Evolutionary conservation across 2,113 vertebrate species (phyloP).

Genomic region (Chionodraco myersi): DNA sequence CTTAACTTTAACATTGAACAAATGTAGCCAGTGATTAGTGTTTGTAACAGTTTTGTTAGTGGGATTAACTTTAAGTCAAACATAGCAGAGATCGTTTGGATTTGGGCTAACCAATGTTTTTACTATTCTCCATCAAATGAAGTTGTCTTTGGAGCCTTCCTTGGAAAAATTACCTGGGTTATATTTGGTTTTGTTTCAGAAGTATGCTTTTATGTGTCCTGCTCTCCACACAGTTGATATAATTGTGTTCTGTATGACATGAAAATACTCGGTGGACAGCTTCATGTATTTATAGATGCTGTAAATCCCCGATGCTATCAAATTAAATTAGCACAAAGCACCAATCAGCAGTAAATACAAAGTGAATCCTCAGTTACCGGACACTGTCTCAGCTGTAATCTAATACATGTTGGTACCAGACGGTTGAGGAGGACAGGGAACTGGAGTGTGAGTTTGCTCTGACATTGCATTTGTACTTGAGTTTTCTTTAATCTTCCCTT

Average conservation of each 20-base stretch:
- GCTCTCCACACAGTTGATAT: constrained; percentile 7
- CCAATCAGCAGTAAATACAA: background rate
- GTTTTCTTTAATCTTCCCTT: too few species aligned
- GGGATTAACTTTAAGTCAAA: background rate
- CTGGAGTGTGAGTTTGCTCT: constrained; percentile 35
- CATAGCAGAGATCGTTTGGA: background rate
- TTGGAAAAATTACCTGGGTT: background rate
- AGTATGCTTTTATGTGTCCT: background rate
- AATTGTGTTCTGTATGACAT: constrained; percentile 5
- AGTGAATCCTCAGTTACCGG: constrained; percentile 7
- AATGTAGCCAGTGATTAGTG: background rate
- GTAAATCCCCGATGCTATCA: constrained; percentile 13
- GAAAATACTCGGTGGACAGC: constrained; percentile 16
- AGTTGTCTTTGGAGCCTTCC: constrained; percentile 10
- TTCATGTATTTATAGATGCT: constrained; percentile 35
- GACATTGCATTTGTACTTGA: constrained; percentile 2
- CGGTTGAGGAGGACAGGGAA: constrained; percentile 9
- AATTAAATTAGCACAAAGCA: background rate
- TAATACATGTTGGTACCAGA: background rate
- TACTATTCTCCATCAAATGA: background rate
- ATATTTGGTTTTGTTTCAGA: background rate
- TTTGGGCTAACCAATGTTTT: background rate
- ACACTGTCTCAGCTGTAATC: constrained; percentile 10
- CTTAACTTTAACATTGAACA: background rate
- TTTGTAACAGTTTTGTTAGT: background rate